Evolutionary conservation across 2,888 invertebrate genomes (phyloP).

Genomic region (Nomada hirtipes): DNA sequence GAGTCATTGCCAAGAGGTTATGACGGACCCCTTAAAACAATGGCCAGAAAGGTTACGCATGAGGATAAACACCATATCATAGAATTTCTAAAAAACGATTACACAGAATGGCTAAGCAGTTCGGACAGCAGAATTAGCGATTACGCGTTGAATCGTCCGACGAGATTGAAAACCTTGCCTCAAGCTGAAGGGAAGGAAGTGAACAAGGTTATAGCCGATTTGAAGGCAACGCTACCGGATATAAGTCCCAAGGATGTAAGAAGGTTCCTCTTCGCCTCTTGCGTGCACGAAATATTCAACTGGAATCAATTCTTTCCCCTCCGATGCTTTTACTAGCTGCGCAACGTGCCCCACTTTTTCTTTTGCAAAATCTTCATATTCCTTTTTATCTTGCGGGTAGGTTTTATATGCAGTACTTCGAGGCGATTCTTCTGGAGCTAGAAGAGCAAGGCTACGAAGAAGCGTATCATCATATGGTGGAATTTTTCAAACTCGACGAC

Average conservation of each 20-base stretch:
- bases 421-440: constrained; percentile 86
- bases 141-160: neutral
- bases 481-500: constrained; percentile 86
- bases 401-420: constrained; percentile 85
- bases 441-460: constrained; percentile 85
- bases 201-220: constrained; percentile 70
- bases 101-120: constrained; percentile 29
- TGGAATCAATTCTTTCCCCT: neutral
- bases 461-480: constrained; percentile 85
- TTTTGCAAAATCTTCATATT: too few relatives aligned
- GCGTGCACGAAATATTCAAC: neutral
- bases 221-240: constrained; percentile 80
- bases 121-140: neutral
- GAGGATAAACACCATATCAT: neutral
- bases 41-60: neutral
- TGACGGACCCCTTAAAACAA: neutral
- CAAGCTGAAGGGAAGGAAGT: constrained; percentile 68
- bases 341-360: too few relatives aligned
- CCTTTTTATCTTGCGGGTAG: constrained; percentile 79
- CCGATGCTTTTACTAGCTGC: too few relatives aligned
- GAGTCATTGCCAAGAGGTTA: neutral
- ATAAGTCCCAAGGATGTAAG: constrained; percentile 80
- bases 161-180: constrained; percentile 67
- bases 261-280: constrained; percentile 70
- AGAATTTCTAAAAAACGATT: constrained; percentile 14